Evolutionary conservation across 1,140 invertebrate species (phyloP).

Genomic region (Stenopsyche tienmushanensis): DNA sequence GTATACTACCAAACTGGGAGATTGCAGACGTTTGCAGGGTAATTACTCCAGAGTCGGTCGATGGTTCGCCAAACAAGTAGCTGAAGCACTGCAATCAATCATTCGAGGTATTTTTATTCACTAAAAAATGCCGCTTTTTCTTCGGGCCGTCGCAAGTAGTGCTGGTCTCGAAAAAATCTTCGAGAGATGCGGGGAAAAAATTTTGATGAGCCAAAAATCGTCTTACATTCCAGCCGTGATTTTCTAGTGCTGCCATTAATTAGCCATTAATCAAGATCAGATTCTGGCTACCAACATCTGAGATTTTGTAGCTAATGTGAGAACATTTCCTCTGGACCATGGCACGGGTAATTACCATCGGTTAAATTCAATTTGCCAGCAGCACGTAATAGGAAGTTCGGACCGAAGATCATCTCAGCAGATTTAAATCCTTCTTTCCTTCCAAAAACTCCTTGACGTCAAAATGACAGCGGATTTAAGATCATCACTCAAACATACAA

Average conservation of each 20-base stretch:
- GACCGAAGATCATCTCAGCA: no score
- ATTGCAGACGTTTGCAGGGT: neutral
- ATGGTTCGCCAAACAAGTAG: constrained; percentile 6
- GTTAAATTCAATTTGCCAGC: no score
- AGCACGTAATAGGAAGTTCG: no score
- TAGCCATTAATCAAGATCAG: constrained; percentile 33
- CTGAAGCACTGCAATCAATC: constrained; percentile 22
- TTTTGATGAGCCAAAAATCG: constrained; percentile 24
- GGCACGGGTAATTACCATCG: neutral
- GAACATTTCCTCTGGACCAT: neutral
- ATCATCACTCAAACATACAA: no score
- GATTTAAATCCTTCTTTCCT: no score
- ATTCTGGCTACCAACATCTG: constrained; percentile 17
- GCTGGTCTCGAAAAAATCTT: constrained; percentile 1
- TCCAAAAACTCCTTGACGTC: no score
- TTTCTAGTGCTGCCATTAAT: constrained; percentile 27
- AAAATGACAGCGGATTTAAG: no score
- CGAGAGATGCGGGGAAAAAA: constrained; percentile 9
- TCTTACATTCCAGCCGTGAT: constrained; percentile 22
- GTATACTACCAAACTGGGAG: neutral
- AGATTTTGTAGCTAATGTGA: constrained; percentile 21
- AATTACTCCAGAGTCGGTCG: neutral
- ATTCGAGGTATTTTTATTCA: constrained; percentile 11
- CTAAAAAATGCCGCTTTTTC: neutral
- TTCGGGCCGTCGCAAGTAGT: neutral